phyloP scores from a whole-genome alignment of 2,113 vertebrate genomes.

The Murina feae region DNA sequence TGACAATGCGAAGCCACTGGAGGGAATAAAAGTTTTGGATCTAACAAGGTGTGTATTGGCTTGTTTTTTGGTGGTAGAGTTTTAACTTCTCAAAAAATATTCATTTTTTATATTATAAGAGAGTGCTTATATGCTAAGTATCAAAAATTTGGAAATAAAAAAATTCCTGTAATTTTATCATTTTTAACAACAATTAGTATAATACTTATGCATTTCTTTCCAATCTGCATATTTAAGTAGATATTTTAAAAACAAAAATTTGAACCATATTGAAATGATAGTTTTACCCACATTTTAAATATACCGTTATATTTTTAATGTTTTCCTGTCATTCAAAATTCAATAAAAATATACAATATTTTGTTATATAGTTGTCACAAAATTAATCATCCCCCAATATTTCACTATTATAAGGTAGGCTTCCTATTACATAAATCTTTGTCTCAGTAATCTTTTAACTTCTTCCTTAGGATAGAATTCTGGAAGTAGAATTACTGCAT shows the following conservation, averaged over 20 bases:
- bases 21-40: slow-evolving; percentile 88
- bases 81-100: background rate
- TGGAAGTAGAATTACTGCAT: slow-evolving; percentile 10
- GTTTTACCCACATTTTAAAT: slow-evolving; percentile 2
- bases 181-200: background rate
- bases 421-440: background rate
- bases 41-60: slow-evolving; percentile 85
- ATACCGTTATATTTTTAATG: background rate
- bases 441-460: slow-evolving; percentile 18
- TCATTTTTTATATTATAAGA: background rate
- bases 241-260: background rate
- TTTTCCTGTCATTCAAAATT: slow-evolving; percentile 14
- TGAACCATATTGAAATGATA: background rate
- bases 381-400: background rate
- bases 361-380: slow-evolving; percentile 18
- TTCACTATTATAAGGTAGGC: background rate
- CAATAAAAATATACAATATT: background rate
- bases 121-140: background rate
- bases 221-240: background rate
- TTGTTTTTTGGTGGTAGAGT: slow-evolving; percentile 16
- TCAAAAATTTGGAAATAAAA: background rate
- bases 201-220: slow-evolving; percentile 16
- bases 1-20: slow-evolving; percentile 80
- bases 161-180: background rate
- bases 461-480: background rate